Evolutionary conservation across 2,113 vertebrate genomes (phyloP), one percentile per base, ranked within the genome.

Genomic region (Bagarius yarrelli): DNA sequence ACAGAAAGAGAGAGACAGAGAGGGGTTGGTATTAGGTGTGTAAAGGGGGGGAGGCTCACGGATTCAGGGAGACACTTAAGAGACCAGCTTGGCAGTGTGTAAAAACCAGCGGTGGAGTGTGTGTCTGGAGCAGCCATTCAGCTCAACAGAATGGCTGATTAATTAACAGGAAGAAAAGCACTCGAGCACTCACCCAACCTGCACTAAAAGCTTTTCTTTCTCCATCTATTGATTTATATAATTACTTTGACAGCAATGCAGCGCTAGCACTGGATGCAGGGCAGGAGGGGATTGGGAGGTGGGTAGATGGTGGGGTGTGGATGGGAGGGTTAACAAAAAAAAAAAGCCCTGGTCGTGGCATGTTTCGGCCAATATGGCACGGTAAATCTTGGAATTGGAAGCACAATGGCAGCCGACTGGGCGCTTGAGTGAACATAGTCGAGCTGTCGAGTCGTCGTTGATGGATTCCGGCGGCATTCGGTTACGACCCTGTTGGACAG

Each of bases 151-250:
- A 87, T 69, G 82, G 89, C 89, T 87, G 89, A 90, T 91, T 92
- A 91, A 93, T 93, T 90, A 91, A 89, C 82, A 87, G 57, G 76
- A 78, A 84, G 84, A 81, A 78, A 75, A 85, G 81, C 83, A 88
- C 90, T 91, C 84, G 85, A 89, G 85, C 85, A 88, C 87, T 87
- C 88, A 87, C 82, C 86, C 86, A 84, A 92, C 86, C 88, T 88
- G 82, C 59, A 80, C 89, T 90, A 89, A 91, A 91, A 88, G 89
- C 88, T 88, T 87, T 59, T 89, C 85, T 85, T 84, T 78, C 84
- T 81, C 84, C 84, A 82, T 88, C 82, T 78, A 81, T 85, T 82
- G 83, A 88, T 85, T 85, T 86, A 84, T 88, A 87, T 85, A 81
- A 83, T 87, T 87, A 86, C 86, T 83, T 77, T 83, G 83, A 84